A percentile compares a stretch with the other conserved stretches of the same genome.
Evolutionary conservation across 2,113 vertebrate genomes (phyloP).

Genomic region (Daubentonia madagascariensis): DNA sequence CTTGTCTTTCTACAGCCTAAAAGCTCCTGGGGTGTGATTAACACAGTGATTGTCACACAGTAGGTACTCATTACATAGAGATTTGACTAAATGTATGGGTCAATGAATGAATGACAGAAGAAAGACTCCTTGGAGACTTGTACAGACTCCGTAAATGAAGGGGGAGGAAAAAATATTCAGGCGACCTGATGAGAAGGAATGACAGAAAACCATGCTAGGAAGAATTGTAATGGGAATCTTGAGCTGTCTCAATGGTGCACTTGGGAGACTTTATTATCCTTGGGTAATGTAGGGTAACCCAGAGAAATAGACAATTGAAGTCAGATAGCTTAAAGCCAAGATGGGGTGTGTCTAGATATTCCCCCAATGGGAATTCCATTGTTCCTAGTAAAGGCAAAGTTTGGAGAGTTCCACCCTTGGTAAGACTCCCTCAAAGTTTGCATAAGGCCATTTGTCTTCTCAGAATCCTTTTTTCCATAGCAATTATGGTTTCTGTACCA

Average conservation of each 20-base stretch:
- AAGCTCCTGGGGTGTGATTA: not conserved
- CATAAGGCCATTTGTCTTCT: not conserved
- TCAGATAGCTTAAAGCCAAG: not conserved
- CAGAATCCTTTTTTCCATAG: not conserved
- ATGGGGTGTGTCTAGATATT: not conserved
- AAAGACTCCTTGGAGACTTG: not conserved
- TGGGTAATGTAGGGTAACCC: not conserved
- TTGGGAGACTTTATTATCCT: not conserved
- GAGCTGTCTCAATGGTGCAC: not conserved
- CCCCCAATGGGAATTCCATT: not conserved
- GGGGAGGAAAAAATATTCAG: not conserved
- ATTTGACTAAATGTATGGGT: not conserved
- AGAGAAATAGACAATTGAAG: not conserved
- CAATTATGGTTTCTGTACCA: not conserved
- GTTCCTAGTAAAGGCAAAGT: not conserved
- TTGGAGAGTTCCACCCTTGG: not conserved
- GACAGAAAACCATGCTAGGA: not conserved
- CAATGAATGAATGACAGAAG: not conserved
- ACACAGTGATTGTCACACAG: not conserved
- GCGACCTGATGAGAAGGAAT: not conserved
- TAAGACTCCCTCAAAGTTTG: not conserved
- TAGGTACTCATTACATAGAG: not conserved
- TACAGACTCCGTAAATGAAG: not conserved
- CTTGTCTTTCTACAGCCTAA: not conserved
- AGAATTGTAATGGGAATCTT: not conserved